phyloP scores from a whole-genome alignment of 2,888 invertebrate species.

The Anticlea derivata region DNA sequence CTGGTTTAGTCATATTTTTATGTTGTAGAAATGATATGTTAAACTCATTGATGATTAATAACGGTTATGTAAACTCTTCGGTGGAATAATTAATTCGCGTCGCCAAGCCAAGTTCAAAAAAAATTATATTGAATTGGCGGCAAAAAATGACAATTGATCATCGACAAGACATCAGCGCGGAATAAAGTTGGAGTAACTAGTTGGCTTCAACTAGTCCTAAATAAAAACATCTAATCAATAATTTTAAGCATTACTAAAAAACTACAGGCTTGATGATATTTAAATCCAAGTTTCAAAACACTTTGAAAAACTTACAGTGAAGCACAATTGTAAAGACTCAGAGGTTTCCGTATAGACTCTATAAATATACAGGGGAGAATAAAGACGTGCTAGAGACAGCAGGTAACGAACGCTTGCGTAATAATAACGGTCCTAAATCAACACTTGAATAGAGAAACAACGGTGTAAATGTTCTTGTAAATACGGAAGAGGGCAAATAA shows the following conservation, averaged over 20 bases:
- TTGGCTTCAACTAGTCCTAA: too few relatives aligned
- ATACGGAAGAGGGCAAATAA: constrained; percentile 59
- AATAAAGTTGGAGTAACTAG: too few relatives aligned
- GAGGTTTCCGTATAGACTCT: constrained; percentile 9
- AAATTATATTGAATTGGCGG: too few relatives aligned
- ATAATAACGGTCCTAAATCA: constrained; percentile 66
- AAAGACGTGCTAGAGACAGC: constrained; percentile 29
- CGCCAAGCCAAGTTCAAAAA: too few relatives aligned
- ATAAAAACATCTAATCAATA: too few relatives aligned
- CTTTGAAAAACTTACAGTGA: constrained; percentile 5
- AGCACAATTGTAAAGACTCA: constrained; percentile 4
- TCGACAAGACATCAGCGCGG: too few relatives aligned
- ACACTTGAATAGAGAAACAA: constrained; percentile 51
- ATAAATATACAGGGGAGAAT: constrained; percentile 21
- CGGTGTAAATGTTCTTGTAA: constrained; percentile 59
- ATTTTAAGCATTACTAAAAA: neutral
- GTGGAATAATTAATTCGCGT: too few relatives aligned
- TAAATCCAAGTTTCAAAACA: neutral
- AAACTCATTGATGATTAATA: too few relatives aligned
- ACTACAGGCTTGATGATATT: neutral
- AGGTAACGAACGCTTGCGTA: constrained; percentile 37
- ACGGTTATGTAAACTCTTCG: too few relatives aligned
- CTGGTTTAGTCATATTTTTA: too few relatives aligned
- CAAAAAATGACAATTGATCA: too few relatives aligned
- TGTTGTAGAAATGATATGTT: too few relatives aligned